These are phyloP conservation scores for Spheniscus humboldti DNA, from an alignment of 2,797 vertebrate genomes.

Conservation along the genomic window DNA sequence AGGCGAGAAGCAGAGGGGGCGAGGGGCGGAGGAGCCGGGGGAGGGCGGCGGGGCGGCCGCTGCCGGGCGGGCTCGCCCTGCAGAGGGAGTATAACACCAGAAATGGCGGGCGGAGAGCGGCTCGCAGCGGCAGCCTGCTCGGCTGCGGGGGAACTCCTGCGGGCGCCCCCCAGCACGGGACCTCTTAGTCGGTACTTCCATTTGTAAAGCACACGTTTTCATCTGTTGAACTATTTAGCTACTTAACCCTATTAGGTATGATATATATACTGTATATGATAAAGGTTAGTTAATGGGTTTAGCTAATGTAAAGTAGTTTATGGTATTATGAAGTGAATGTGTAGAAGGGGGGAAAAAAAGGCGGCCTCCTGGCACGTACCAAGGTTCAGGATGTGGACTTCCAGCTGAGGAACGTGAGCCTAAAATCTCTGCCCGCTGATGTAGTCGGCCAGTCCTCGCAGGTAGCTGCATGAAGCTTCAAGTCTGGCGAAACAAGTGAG, in stretches of 20 bases:
- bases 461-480: neutral
- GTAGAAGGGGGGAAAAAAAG: fast-evolving
- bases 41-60: neutral
- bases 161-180: fast-evolving
- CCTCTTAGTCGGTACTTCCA: fast-evolving
- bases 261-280: neutral
- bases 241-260: fast-evolving
- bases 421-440: neutral
- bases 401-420: neutral
- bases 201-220: neutral
- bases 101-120: neutral
- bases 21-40: neutral
- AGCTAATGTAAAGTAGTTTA: neutral
- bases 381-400: fast-evolving
- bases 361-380: fast-evolving
- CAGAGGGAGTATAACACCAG: slow-evolving; percentile 67
- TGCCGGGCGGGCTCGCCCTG: neutral
- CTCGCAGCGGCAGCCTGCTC: too few relatives aligned
- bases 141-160: neutral
- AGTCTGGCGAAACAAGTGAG: neutral
- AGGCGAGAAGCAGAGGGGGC: neutral
- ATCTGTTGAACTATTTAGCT: neutral
- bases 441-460: neutral
- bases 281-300: neutral
- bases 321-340: neutral